Evolutionary conservation across 2,797 vertebrate species (phyloP).

Genomic region (Avahi laniger): DNA sequence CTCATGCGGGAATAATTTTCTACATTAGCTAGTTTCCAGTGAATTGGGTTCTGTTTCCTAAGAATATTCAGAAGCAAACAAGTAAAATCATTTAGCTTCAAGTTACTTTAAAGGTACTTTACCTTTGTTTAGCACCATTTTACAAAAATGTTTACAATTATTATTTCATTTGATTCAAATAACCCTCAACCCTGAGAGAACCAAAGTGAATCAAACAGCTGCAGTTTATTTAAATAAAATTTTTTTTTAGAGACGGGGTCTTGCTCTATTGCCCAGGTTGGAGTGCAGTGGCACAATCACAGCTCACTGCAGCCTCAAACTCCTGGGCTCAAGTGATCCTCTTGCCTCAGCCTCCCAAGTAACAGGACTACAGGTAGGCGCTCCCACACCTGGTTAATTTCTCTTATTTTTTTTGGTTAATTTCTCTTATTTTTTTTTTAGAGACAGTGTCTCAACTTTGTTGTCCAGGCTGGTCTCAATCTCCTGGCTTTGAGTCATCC

Average conservation of each 20-base stretch:
- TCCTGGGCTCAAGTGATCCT: background rate
- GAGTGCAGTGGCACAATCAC: background rate
- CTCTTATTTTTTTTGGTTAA: too few relatives aligned
- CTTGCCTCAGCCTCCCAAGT: background rate
- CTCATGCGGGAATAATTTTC: conserved; percentile 99
- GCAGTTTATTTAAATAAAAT: background rate
- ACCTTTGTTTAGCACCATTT: conserved; percentile 24
- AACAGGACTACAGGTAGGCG: background rate
- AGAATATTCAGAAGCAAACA: conserved; percentile 63
- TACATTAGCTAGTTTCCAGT: conserved; percentile 95
- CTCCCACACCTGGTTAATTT: background rate
- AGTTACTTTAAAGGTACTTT: conserved; percentile 20
- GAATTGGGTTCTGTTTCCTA: conserved; percentile 89
- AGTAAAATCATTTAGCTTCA: conserved; percentile 46
- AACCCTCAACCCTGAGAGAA: background rate
- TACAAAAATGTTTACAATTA: conserved; percentile 5
- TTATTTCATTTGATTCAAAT: conserved; percentile 20
- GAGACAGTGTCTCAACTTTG: too few relatives aligned
- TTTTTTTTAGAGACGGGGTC: background rate
- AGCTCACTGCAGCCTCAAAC: background rate
- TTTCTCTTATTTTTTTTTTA: background rate
- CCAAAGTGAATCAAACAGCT: background rate
- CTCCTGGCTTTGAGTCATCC: too few relatives aligned
- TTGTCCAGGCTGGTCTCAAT: too few relatives aligned
- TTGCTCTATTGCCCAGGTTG: background rate